Base-by-base conservation (phyloP, 2,888 invertebrate species). In the Cylindroiulus punctatus region DNA sequence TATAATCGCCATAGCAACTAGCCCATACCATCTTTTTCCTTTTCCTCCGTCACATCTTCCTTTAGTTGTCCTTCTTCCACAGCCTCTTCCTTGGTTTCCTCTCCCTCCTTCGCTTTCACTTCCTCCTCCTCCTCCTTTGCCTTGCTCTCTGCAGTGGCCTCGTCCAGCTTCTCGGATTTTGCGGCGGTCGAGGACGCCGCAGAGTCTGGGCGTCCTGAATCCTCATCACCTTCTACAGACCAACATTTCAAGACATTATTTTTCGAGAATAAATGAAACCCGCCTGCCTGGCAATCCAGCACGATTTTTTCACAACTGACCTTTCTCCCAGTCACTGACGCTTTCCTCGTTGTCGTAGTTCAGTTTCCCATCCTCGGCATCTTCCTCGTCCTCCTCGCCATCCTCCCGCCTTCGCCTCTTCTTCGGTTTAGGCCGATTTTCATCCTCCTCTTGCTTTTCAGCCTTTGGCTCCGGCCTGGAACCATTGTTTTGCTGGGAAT, bases 291-390 rank as follows among this genome's bases (percentile, higher is more conserved):
- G n/a, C n/a, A n/a, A n/a, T n/a, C n/a, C n/a, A n/a, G n/a, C n/a
- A n/a, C n/a, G n/a, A n/a, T n/a, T n/a, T n/a, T n/a, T n/a, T n/a
- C n/a, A n/a, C n/a, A n/a, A 57, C 82, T 81, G 36, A 40, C 85
- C 85, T 87, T 85, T 84, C 40, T 86, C 84, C 86, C 76, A 65
- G 42, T 86, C 42, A 42, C 85, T 81, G 76, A 86, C 82, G 81
- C 88, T 87, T 87, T 91, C 89, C 82, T 91, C 91, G 81, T 92
- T 90, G 42, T 89, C 90, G 19, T 88, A 87, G 22, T 88, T 89
- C 3, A 89, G 91, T 82, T 92, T 91, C 85, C 92, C 91, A 84
- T 93, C 92, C 87, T 91, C 89, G 40, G 89, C 90, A 85, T 90
- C 89, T 19, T n/a, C n/a, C n/a, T n/a, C n/a, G n/a, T 90, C 89